Percentiles rank a stretch among this genome's conserved stretches.
phyloP scores from a whole-genome alignment of 2,113 vertebrate species.

The Urocitellus parryii region DNA sequence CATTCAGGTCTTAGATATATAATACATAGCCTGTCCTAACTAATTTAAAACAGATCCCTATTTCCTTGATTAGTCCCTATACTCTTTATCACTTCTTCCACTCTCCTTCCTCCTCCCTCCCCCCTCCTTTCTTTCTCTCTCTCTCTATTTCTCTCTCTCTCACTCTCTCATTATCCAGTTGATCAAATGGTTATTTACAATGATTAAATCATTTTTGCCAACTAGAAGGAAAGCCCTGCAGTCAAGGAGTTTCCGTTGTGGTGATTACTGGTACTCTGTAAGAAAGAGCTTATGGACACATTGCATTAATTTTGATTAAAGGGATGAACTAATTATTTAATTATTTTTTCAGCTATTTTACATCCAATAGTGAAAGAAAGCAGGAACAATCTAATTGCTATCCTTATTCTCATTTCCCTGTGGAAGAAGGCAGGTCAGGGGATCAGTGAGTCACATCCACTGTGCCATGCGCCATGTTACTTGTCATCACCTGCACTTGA shows the following conservation, averaged over 20 bases:
- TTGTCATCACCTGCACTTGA: background rate
- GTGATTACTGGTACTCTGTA: background rate
- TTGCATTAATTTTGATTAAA: background rate
- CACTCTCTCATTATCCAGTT: background rate
- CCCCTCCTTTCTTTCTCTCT: too few relatives aligned
- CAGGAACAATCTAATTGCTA: background rate
- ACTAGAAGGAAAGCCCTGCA: background rate
- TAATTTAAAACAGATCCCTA: background rate
- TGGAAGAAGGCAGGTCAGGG: background rate
- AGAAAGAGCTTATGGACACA: background rate
- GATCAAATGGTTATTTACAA: background rate
- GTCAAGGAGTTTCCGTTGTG: background rate
- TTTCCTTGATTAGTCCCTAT: background rate
- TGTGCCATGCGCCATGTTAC: background rate
- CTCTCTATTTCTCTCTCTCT: too few relatives aligned
- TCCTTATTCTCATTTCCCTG: background rate
- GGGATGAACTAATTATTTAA: background rate
- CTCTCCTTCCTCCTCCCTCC: fast-evolving
- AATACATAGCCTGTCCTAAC: background rate
- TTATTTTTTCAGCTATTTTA: background rate
- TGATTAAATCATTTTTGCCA: background rate
- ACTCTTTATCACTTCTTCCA: background rate
- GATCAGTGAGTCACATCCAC: background rate
- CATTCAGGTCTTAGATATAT: background rate
- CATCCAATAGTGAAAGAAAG: background rate